Conservation (phyloP, 1,140 invertebrate species). For the Drosophila nasuta region DNA sequence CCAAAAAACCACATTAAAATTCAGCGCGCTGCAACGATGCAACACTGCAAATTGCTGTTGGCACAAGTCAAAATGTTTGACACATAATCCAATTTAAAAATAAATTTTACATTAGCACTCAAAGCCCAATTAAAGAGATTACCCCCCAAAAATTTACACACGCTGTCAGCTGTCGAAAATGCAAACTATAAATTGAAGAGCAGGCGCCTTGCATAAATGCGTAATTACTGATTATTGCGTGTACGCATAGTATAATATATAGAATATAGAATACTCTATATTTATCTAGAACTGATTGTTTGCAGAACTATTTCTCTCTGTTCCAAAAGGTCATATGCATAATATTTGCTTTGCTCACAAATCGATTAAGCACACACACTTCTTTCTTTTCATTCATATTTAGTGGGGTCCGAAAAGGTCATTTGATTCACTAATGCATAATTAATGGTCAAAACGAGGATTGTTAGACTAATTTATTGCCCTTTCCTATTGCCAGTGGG, state of each 20-base stretch:
- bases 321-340: neutral
- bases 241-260: neutral
- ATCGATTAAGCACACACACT: neutral
- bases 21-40: conserved; percentile 36
- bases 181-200: neutral
- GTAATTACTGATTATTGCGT: conserved; percentile 13
- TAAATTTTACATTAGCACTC: conserved; percentile 72
- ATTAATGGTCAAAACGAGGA: neutral
- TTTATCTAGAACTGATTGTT: no score
- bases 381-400: neutral
- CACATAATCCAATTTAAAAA: conserved; percentile 80
- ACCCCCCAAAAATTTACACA: conserved; percentile 23
- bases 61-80: conserved; percentile 78
- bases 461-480: neutral
- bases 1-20: conserved; percentile 80
- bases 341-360: neutral
- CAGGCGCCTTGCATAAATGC: conserved; percentile 1
- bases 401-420: neutral
- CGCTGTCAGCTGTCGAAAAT: neutral
- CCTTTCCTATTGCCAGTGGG: neutral
- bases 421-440: neutral
- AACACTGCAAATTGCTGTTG: conserved; percentile 61
- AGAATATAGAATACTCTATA: no score
- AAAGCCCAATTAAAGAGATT: conserved; percentile 42
- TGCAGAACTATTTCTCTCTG: neutral